Evolutionary conservation across 2,888 invertebrate species (phyloP).

Genomic region (Vesta saturnalis): DNA sequence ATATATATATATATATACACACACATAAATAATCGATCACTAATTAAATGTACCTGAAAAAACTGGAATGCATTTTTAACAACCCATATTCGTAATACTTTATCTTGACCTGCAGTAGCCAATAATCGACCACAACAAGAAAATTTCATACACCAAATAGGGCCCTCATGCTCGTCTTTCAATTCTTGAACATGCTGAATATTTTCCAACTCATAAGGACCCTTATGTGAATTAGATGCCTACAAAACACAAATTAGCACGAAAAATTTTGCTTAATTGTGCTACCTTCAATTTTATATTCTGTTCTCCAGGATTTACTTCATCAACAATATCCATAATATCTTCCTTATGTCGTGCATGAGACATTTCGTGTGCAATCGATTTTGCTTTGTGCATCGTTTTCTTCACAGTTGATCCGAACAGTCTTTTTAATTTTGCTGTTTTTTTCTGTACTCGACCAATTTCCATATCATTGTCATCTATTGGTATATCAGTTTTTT

Average conservation of each 20-base stretch:
- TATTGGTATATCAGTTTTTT: conserved; percentile 67
- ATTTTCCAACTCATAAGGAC: conserved; percentile 94
- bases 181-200: conserved; percentile 88
- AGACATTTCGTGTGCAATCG: conserved; percentile 87
- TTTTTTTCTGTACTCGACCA: conserved; percentile 63
- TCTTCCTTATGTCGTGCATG: conserved; percentile 90
- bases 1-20: background rate
- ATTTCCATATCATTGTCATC: conserved; percentile 62
- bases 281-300: conserved; percentile 82
- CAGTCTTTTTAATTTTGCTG: conserved; percentile 76
- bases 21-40: background rate
- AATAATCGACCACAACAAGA: conserved; percentile 93
- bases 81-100: conserved; percentile 94
- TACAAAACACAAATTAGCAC: conserved; percentile 35
- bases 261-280: conserved; percentile 4
- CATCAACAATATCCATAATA: conserved; percentile 85
- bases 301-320: conserved; percentile 79
- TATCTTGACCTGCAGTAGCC: conserved; percentile 98
- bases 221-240: conserved; percentile 95
- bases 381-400: conserved; percentile 91
- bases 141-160: conserved; percentile 99
- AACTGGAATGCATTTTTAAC: conserved; percentile 88
- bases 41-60: conserved; percentile 39
- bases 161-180: conserved; percentile 77
- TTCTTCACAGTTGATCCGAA: conserved; percentile 90